Conservation (phyloP, 2,888 invertebrate genomes). For the Ectemnius cavifrons region DNA sequence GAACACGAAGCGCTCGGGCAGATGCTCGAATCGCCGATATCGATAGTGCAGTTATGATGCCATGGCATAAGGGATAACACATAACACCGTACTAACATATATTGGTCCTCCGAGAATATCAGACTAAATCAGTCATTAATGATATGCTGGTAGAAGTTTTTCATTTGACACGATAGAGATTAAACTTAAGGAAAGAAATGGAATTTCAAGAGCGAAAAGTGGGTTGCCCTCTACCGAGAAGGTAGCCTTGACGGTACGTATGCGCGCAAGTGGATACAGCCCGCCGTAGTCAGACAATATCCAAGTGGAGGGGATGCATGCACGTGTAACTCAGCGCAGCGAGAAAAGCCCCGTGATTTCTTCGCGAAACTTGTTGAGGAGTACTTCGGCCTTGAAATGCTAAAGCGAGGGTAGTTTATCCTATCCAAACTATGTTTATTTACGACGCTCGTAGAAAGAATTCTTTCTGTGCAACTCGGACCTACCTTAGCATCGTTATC, state of each 20-base stretch:
- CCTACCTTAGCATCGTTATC: too few species aligned
- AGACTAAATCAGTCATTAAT: background rate
- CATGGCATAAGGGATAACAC: background rate
- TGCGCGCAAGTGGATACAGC: background rate
- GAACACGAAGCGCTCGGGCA: constrained; percentile 71
- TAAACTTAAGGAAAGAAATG: background rate
- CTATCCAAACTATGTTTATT: background rate
- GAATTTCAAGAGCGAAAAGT: background rate
- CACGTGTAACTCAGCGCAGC: background rate
- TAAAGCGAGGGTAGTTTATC: background rate
- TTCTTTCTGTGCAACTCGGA: too few species aligned
- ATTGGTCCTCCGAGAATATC: constrained; percentile 14
- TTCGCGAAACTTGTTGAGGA: background rate
- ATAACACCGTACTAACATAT: too few species aligned
- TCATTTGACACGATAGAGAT: too few species aligned
- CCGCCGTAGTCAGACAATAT: background rate
- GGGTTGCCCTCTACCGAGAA: background rate
- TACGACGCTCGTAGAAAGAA: background rate
- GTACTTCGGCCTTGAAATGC: constrained; percentile 2
- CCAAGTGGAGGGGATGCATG: background rate
- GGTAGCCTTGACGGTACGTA: background rate
- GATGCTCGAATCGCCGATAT: constrained; percentile 62
- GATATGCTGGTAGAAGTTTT: too few species aligned
- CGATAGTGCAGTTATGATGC: constrained; percentile 36
- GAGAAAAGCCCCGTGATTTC: constrained; percentile 1